Base-by-base conservation (phyloP, 1,140 invertebrate genomes). In the Leguminivora glycinivorella region DNA sequence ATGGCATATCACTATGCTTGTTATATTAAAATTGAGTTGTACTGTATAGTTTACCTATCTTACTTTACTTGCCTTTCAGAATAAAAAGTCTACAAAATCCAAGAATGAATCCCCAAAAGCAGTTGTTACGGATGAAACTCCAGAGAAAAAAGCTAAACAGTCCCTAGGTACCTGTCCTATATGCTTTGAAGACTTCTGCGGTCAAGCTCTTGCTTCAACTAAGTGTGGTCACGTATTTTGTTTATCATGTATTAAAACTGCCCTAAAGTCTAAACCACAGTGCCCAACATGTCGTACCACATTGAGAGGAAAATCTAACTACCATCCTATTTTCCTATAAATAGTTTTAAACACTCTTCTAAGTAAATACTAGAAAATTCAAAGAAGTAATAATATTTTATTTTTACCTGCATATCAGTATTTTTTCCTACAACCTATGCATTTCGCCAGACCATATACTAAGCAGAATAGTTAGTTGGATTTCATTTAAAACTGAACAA, bases 161-260 rank as follows among this genome's bases (percentile, higher is more conserved):
- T 10, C 47, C n/a, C 7, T 83, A 68, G 82, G 81, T 22, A 69
- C 72, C 6, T 90, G 88, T 67, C 80, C 85, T 52, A 85, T 90
- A 76, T 90, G 88, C 73, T 83, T 71, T 74, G 85, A 88, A 38
- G 73, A 79, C 34, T 71, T 88, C 22, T 84, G 85, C 19, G 78
- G 74, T 69, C 80, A 80, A 29, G 79, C 81, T 24, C 68, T 87
- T 69, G 80, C 80, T 56, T 87, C 88, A 73, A 90, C 88, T 25
- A 87, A 80, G 60, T 90, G 88, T 83, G 88, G 86, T n/a, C 86
- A 90, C 80, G 80, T 88, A 10, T 90, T 74, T 69, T 90, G 88
- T 43, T 56, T 80, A 2, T 43, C 72, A 47, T 90, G 88, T 68
- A 47, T 90, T 52, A 66, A 82, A 72, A 40, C 40, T 9, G 75